Base-by-base conservation (phyloP, 2,888 invertebrate species). In the Litoditis marina region DNA sequence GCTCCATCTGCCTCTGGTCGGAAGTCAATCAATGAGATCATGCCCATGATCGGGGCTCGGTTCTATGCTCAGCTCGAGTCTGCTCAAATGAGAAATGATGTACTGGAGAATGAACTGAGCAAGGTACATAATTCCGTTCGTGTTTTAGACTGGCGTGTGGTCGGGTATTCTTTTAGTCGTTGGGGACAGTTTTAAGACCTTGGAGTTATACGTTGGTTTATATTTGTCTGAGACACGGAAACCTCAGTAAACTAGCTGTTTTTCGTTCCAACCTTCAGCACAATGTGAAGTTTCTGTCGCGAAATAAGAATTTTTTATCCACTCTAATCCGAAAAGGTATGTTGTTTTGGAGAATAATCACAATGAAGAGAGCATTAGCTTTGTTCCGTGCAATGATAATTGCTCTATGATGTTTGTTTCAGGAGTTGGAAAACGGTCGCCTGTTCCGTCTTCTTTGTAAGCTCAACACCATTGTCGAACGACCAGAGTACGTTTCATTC, bases 41-140 rank as follows among this genome's bases (percentile, higher is more conserved):
- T 96, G 96, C 95, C 96, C 31, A 94, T 96, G 94, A 95, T 98
- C 78, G 96, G 87, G 28, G 94, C 94, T 49, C 88, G 95, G 63
- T 96, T 95, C 86, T 96, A 94, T 85, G 91, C 91, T 0, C 94
- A 96, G 49, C 57, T 69, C 16, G 65, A 65, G 13, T 52, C 7
- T 11, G 49, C 50, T 25, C 65, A 65, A 44, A 30, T 49, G 30
- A 89, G 92, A 73, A 89, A 90, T 51, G 96, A 96, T 84, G 88
- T 90, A 51, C 87, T 94, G 74, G 94, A 96, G 81, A 90, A 90
- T 71, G 94, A 94, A 84, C 86, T 96, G 66, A 88, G 91, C 16
- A 90, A 90, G 81, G 85, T 83, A 54, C 46, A 66, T n/a, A n/a
- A n/a, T n/a, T n/a, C 27, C 11, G n/a, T 46, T 50, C 2, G 19